A percentile compares a stretch with the other conserved stretches of the same genome.
phyloP scores from a whole-genome alignment of 2,797 vertebrate species.

The Acridotheres tristis region DNA sequence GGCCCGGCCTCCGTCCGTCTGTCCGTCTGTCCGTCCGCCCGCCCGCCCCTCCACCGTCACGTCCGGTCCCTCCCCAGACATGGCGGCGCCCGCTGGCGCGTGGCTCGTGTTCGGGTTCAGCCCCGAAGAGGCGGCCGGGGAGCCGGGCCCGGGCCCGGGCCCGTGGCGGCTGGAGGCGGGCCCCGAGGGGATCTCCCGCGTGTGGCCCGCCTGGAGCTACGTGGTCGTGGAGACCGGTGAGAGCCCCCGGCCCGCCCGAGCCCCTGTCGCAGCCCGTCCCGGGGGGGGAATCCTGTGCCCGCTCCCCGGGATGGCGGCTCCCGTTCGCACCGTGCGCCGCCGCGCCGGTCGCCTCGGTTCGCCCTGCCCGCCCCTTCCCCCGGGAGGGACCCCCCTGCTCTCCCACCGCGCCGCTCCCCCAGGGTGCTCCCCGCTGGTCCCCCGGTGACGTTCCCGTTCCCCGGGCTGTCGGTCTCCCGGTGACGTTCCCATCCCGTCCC shows the following conservation, averaged over 20 bases:
- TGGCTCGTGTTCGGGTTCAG: conserved; percentile 90
- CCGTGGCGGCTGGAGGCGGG: neutral
- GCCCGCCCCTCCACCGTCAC: neutral
- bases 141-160: neutral
- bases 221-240: conserved; percentile 44
- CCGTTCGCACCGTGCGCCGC: too few relatives aligned
- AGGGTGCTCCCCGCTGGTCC: too few relatives aligned
- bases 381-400: neutral
- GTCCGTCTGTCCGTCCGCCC: neutral
- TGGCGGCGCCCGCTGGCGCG: neutral
- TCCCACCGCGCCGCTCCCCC: neutral
- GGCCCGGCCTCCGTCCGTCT: neutral
- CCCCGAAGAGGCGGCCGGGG: conserved; percentile 78
- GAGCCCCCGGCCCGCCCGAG: neutral
- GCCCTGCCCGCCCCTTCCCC: too few relatives aligned
- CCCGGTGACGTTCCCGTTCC: too few relatives aligned
- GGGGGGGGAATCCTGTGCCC: neutral
- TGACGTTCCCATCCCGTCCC: neutral
- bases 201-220: conserved; percentile 54
- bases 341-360: neutral
- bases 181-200: neutral
- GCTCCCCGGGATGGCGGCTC: neutral
- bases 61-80: neutral
- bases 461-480: too few relatives aligned
- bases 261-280: neutral